These are phyloP conservation scores for Silurus lanzhouensis DNA, from an alignment of 2,797 vertebrate genomes.

Conservation along the genomic window DNA sequence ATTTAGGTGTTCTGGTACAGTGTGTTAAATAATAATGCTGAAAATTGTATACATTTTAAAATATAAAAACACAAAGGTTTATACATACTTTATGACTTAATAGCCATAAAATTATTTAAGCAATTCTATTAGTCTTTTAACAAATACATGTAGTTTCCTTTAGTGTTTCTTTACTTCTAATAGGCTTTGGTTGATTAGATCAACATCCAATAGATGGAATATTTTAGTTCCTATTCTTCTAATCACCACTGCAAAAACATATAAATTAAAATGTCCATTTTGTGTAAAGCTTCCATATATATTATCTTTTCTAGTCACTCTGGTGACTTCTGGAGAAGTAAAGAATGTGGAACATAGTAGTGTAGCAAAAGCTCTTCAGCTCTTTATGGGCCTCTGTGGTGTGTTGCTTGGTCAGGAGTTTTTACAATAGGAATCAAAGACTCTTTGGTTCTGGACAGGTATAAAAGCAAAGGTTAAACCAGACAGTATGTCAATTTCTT, in stretches of 20 bases:
- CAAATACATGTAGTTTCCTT: background rate
- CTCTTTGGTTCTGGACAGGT: conserved; percentile 15
- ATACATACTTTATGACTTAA: background rate
- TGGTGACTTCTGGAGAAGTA: background rate
- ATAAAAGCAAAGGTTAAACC: conserved; percentile 32
- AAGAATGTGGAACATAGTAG: background rate
- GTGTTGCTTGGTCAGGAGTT: background rate
- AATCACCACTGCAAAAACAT: background rate
- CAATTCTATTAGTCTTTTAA: background rate
- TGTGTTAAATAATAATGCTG: background rate
- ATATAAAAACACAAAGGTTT: background rate
- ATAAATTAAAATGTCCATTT: background rate
- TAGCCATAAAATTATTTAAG: background rate
- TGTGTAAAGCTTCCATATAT: background rate
- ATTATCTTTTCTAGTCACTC: background rate
- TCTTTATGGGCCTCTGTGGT: background rate
- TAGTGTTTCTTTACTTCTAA: background rate
- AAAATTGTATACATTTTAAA: background rate
- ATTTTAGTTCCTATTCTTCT: background rate
- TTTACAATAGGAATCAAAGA: background rate
- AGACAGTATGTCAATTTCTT: background rate
- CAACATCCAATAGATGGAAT: background rate
- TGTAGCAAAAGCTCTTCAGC: background rate
- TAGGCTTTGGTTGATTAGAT: background rate
- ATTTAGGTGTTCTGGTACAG: background rate